Conservation (phyloP, 2,888 invertebrate species). For the Biston betularia region DNA sequence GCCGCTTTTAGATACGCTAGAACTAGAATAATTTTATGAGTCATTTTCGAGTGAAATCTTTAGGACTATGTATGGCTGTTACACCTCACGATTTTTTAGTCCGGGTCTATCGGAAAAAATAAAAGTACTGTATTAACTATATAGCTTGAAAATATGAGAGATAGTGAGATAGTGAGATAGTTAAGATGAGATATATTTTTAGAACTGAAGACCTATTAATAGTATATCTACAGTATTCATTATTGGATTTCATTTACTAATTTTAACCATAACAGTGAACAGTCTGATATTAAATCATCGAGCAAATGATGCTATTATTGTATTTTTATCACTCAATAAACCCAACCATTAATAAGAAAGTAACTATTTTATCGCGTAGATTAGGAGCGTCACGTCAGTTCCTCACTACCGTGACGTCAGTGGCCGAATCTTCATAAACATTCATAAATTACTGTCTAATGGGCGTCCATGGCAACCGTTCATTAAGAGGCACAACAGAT, state of each 20-base stretch:
- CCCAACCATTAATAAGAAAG: conserved; percentile 7
- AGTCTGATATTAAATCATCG: too few species aligned
- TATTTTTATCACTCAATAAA: conserved; percentile 15
- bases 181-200: too few species aligned
- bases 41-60: conserved; percentile 9
- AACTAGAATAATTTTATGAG: conserved; percentile 18
- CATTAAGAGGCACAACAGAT: conserved; percentile 52
- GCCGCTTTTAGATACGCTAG: conserved; percentile 13
- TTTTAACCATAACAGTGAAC: too few species aligned
- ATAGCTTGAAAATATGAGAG: too few species aligned
- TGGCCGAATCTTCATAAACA: conserved; percentile 43
- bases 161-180: too few species aligned
- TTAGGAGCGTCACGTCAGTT: conserved; percentile 27
- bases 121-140: too few species aligned
- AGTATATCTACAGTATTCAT: too few species aligned
- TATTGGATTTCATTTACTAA: too few species aligned
- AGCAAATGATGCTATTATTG: conserved; percentile 1
- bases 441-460: conserved; percentile 45
- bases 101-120: too few species aligned
- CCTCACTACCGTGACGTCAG: conserved; percentile 33
- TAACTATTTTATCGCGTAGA: conserved; percentile 20
- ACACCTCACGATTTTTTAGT: neutral
- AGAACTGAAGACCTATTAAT: too few species aligned
- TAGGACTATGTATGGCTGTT: neutral
- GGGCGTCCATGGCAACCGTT: conserved; percentile 43